Conservation (phyloP, 2,797 vertebrate genomes). For the Pogonophryne albipinna region DNA sequence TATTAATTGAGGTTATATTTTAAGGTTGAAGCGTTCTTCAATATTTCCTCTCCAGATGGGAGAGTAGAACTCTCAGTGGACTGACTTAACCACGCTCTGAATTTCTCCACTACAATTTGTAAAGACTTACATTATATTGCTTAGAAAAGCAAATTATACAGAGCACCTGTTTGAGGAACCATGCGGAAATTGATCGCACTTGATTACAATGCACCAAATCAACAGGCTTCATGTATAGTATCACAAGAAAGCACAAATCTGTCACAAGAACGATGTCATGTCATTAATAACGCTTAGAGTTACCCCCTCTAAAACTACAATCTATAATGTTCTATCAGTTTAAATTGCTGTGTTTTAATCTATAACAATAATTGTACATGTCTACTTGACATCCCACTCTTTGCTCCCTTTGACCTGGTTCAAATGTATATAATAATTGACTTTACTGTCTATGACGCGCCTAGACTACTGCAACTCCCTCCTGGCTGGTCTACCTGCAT, state of each 20-base stretch:
- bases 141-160: background rate
- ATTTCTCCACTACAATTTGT: conserved; percentile 1
- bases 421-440: background rate
- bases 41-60: conserved; percentile 21
- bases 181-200: background rate
- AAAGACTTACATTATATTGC: background rate
- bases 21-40: conserved; percentile 2
- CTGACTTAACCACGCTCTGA: conserved; percentile 3
- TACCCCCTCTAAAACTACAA: background rate
- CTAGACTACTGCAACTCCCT: too few relatives aligned
- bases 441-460: background rate
- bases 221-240: conserved; percentile 4
- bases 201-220: background rate
- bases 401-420: background rate
- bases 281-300: background rate
- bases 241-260: background rate
- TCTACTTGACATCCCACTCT: background rate
- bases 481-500: too few relatives aligned
- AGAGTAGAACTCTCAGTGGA: conserved; percentile 13
- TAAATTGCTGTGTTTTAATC: background rate
- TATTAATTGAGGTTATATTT: background rate
- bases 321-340: background rate
- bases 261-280: background rate
- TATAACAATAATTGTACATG: background rate
- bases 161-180: conserved; percentile 4